Percentiles rank a stretch among this genome's conserved stretches.
phyloP scores from a whole-genome alignment of 92 coral and sea anemone genomes.

The Paragorgia papillata region DNA sequence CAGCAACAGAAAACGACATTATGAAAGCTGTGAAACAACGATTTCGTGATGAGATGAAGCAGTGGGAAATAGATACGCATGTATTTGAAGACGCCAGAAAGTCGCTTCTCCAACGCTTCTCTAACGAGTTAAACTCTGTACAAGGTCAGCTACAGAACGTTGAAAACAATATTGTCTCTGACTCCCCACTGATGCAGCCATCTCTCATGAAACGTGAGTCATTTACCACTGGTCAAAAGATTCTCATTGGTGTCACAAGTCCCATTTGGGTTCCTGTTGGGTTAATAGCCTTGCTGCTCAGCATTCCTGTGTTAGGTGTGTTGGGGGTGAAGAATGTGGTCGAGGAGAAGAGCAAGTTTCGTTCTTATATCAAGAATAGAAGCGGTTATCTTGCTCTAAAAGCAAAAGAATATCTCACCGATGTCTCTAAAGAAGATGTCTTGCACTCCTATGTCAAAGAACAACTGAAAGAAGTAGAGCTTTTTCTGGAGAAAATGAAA shows the following conservation, averaged over 20 bases:
- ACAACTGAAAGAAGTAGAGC: constrained; percentile 31
- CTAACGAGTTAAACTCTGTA: not conserved
- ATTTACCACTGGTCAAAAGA: not conserved
- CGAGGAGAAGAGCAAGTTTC: constrained; percentile 1
- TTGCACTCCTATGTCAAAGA: constrained; percentile 13
- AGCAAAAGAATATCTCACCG: constrained; percentile 28
- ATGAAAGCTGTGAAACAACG: constrained; percentile 17
- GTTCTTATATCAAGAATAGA: not conserved
- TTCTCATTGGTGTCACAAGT: constrained; percentile 35
- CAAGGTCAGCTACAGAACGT: not conserved
- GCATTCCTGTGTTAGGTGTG: constrained; percentile 42
- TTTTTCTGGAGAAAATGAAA: constrained; percentile 23
- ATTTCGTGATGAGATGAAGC: constrained; percentile 17
- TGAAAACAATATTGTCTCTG: not conserved
- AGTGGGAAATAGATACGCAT: constrained; percentile 54
- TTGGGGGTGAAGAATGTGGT: constrained; percentile 40
- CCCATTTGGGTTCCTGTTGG: constrained; percentile 67
- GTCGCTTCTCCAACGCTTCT: constrained; percentile 34
- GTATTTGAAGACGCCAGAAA: constrained; percentile 34
- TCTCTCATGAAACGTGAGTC: not conserved
- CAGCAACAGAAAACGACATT: constrained; percentile 9
- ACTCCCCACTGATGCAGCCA: not conserved
- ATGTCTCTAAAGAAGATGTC: not conserved
- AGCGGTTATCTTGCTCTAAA: constrained; percentile 36
- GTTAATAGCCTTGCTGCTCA: constrained; percentile 44